Conservation (phyloP, 2,113 vertebrate species). For the Strigops habroptila region DNA sequence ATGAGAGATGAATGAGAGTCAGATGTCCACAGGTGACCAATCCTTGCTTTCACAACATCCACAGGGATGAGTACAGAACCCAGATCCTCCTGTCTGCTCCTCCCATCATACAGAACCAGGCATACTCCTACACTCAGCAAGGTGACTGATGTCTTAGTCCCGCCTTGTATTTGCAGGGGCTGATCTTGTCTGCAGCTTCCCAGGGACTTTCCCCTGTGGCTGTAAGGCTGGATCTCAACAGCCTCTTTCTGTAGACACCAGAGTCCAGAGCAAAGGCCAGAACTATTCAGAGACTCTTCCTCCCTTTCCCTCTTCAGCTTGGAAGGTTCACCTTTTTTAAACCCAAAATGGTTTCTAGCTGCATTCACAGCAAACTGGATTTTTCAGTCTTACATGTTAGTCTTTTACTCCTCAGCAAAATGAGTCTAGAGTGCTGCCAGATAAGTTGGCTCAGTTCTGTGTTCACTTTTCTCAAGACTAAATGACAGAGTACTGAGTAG, state of each 20-base stretch:
- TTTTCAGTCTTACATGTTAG: neutral
- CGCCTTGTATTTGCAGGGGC: neutral
- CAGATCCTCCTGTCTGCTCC: neutral
- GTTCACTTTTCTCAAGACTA: neutral
- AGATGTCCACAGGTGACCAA: neutral
- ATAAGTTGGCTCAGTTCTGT: neutral
- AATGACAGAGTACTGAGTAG: neutral
- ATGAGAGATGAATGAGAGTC: neutral
- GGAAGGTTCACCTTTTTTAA: neutral
- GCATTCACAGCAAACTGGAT: neutral
- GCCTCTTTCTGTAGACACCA: neutral
- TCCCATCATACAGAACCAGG: neutral
- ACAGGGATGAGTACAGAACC: rapidly evolving
- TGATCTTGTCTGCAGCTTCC: neutral
- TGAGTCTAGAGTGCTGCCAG: neutral
- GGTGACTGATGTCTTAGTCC: neutral
- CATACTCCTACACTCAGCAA: neutral
- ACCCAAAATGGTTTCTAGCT: neutral
- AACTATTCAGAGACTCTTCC: neutral
- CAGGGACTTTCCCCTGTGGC: neutral
- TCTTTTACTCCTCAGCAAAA: neutral
- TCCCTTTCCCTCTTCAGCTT: neutral
- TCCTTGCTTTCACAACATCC: neutral
- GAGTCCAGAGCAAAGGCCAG: neutral
- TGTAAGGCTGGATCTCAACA: neutral